Evolutionary conservation across 2,797 vertebrate genomes (phyloP).

Genomic region (Diplodus puntazzo): DNA sequence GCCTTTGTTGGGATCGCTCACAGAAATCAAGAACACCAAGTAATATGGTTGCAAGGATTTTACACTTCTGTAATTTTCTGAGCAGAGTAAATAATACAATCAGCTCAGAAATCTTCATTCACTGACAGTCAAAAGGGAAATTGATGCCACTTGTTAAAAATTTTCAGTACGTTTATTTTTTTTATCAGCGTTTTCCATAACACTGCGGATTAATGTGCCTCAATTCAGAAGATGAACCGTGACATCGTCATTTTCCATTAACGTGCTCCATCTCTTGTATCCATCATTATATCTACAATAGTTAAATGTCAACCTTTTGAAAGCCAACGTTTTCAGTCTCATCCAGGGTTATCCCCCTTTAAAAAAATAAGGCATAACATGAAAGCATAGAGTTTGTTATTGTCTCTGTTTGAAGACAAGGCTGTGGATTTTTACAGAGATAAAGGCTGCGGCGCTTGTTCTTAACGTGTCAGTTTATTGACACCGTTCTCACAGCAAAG

Average conservation of each 20-base stretch:
- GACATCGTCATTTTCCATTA: conserved; percentile 80
- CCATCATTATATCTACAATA: conserved; percentile 76
- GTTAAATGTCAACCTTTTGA: conserved; percentile 84
- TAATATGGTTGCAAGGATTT: conserved; percentile 65
- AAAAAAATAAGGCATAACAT: conserved; percentile 67
- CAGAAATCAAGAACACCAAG: conserved; percentile 60
- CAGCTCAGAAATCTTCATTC: conserved; percentile 73
- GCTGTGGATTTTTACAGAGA: conserved; percentile 76
- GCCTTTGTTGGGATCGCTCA: conserved; percentile 64
- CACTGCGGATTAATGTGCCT: conserved; percentile 74
- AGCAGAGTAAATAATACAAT: conserved; percentile 73
- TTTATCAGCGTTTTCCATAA: conserved; percentile 79
- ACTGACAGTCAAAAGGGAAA: conserved; percentile 73
- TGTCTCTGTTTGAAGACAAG: conserved; percentile 75
- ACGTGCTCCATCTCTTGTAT: conserved; percentile 76
- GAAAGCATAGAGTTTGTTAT: conserved; percentile 74
- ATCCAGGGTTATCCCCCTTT: conserved; percentile 67
- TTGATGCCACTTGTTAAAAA: conserved; percentile 77
- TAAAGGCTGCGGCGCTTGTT: conserved; percentile 81
- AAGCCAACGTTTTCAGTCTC: conserved; percentile 71
- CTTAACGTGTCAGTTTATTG: conserved; percentile 84
- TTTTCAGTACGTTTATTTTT: conserved; percentile 64
- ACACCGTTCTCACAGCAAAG: conserved; percentile 76
- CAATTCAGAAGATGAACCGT: conserved; percentile 77
- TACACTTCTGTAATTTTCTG: conserved; percentile 69